Evolutionary conservation across 2,797 vertebrate genomes (phyloP).

Genomic region (Liparis tanakae): DNA sequence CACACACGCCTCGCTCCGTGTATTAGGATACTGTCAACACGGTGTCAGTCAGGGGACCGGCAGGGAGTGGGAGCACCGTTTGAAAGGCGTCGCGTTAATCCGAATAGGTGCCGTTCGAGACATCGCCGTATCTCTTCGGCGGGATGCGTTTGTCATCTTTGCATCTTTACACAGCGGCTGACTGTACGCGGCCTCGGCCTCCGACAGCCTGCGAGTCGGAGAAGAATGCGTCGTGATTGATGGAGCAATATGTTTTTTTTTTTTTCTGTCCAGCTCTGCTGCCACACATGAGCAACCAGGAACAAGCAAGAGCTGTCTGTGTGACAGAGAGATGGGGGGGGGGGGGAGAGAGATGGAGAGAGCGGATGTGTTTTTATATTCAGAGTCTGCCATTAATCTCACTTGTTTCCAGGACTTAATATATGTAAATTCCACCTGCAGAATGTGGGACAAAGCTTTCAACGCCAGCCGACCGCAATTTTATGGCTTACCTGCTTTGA

Average conservation of each 20-base stretch:
- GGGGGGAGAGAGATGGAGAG: constrained; percentile 20
- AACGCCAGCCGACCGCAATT: constrained; percentile 65
- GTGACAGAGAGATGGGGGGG: constrained; percentile 41
- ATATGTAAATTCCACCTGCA: constrained; percentile 79
- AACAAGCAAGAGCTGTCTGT: constrained; percentile 69
- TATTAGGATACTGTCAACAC: constrained; percentile 71
- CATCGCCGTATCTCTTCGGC: constrained; percentile 29
- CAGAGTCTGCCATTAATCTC: constrained; percentile 57
- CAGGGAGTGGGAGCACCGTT: constrained; percentile 37
- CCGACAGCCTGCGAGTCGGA: constrained; percentile 36
- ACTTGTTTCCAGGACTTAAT: constrained; percentile 71
- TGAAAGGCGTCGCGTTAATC: constrained; percentile 58
- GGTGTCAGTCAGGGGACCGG: constrained; percentile 56
- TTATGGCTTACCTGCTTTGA: constrained; percentile 65
- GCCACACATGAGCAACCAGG: constrained; percentile 76
- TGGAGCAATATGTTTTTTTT: constrained; percentile 79
- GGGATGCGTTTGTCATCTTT: constrained; percentile 63
- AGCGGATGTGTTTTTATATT: constrained; percentile 52
- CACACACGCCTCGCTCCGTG: constrained; percentile 43
- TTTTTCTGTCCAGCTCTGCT: constrained; percentile 65
- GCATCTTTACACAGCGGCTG: constrained; percentile 45
- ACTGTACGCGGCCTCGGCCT: constrained; percentile 40
- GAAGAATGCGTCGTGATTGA: constrained; percentile 77
- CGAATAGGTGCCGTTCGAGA: constrained; percentile 39
- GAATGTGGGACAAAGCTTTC: constrained; percentile 68